Evolutionary conservation across 2,797 vertebrate species (phyloP), one percentile per base, ranked within the genome.

Genomic region (Acridotheres tristis): DNA sequence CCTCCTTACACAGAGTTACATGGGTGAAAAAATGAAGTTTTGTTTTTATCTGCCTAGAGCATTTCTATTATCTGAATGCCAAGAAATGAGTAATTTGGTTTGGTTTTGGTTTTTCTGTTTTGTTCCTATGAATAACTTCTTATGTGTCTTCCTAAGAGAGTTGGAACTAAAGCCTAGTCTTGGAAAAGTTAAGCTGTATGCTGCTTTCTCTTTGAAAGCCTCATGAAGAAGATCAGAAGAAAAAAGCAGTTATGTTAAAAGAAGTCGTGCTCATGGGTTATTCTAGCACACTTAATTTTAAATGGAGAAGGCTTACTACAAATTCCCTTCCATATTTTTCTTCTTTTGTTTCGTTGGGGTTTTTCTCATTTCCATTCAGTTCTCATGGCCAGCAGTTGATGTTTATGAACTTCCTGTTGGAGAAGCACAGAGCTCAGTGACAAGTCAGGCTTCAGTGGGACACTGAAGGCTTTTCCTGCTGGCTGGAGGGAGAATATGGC

Each of bases 51-150:
- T 94, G 36, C 66, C 38, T 36, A 21, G 54, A 93, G 55, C 30
- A 32, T 81, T 90, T 69, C 42, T 93, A 9, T 85, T 90, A 51
- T 69, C 42, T 47, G 79, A 84, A 68, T 59, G 88, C 91, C 94
- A 94, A 94, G 88, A 65, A 96, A 66, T 92, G 7, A 94, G 36
- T 91, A 67, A 85, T 65, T 87, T 40, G 16, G 10, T 23, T 91
- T 93, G 42, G 13, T 29, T 63, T 84, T 63, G 68, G 16, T 55
- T 93, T 53, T 89, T 45, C 36, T 73, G 72, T 79, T 90, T 87
- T 5, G 1, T 82, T 80, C 65, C 88, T 87, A n/a, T 53, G 47
- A 91, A 51, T 77, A 92, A 91, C 68, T 90, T 94, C 45, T 57
- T 57, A 77, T 71, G 63, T 85, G 4, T 89, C 90, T 91, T 92